A percentile compares a stretch with the other conserved stretches of the same genome.
These are phyloP conservation scores for Leptopilina myrica DNA, from an alignment of 2,888 invertebrate species.

Conservation along the genomic window DNA sequence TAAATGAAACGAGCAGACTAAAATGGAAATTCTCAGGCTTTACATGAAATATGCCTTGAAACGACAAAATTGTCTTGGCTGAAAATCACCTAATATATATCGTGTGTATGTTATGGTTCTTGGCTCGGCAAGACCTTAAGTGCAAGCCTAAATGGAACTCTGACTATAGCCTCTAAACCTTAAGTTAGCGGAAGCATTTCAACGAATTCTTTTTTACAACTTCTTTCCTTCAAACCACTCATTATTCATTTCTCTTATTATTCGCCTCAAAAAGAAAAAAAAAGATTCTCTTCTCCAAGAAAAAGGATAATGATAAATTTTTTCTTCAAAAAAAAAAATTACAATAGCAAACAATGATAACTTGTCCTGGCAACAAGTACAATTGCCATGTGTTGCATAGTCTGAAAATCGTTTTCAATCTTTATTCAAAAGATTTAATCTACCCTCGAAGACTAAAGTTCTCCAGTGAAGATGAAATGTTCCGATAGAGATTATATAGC, in stretches of 20 bases:
- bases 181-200: conserved; percentile 23
- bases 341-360: conserved; percentile 4
- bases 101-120: conserved; percentile 5
- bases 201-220: conserved; percentile 37
- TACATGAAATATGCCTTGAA: background rate
- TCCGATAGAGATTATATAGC: conserved; percentile 13
- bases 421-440: conserved; percentile 39
- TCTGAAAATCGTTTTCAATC: conserved; percentile 17
- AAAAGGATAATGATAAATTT: background rate
- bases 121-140: conserved; percentile 15
- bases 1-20: too few species aligned
- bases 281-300: background rate
- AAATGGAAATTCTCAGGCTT: background rate
- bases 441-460: conserved; percentile 21
- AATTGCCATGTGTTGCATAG: conserved; percentile 18
- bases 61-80: conserved; percentile 1
- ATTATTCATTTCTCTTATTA: background rate
- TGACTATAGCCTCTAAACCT: conserved; percentile 5
- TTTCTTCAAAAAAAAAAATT: too few species aligned
- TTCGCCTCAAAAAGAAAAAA: background rate
- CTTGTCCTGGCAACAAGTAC: conserved; percentile 37
- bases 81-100: conserved; percentile 30
- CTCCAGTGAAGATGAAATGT: conserved; percentile 5
- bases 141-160: conserved; percentile 31
- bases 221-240: conserved; percentile 4